Percentiles rank a stretch among this genome's conserved stretches.
Conservation (phyloP, 2,113 vertebrate genomes). For the Pygoscelis antarcticus region DNA sequence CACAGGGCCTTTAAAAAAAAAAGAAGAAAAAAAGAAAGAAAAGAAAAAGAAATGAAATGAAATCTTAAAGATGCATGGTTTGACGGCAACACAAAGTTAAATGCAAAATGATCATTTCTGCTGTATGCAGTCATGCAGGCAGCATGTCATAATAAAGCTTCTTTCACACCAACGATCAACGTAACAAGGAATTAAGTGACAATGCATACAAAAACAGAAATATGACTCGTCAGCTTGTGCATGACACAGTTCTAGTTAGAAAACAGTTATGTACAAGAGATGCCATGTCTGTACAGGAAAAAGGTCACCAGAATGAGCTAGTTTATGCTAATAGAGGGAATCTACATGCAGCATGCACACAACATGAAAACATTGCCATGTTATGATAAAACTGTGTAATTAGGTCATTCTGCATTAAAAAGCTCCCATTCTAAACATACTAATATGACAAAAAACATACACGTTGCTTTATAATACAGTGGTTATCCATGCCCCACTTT, state of each 20-base stretch:
- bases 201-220: background rate
- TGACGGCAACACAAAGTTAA: slow-evolving; percentile 52
- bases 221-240: background rate
- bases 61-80: slow-evolving; percentile 49
- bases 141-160: background rate
- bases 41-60: slow-evolving; percentile 63
- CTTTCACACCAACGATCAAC: background rate
- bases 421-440: background rate
- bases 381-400: background rate
- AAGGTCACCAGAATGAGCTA: background rate
- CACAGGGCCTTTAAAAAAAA: slow-evolving; percentile 78
- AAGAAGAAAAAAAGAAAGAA: slow-evolving; percentile 38
- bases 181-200: background rate
- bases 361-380: background rate
- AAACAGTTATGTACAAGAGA: background rate
- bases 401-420: background rate
- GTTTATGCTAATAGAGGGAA: background rate
- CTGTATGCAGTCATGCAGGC: background rate
- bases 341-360: background rate
- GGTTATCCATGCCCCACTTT: background rate
- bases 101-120: background rate
- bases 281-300: background rate
- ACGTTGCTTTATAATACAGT: background rate
- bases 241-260: background rate
- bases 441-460: background rate